These are phyloP conservation scores for Hirtodrosophila trivittata DNA, from an alignment of 2,888 invertebrate genomes.

Conservation along the genomic window DNA sequence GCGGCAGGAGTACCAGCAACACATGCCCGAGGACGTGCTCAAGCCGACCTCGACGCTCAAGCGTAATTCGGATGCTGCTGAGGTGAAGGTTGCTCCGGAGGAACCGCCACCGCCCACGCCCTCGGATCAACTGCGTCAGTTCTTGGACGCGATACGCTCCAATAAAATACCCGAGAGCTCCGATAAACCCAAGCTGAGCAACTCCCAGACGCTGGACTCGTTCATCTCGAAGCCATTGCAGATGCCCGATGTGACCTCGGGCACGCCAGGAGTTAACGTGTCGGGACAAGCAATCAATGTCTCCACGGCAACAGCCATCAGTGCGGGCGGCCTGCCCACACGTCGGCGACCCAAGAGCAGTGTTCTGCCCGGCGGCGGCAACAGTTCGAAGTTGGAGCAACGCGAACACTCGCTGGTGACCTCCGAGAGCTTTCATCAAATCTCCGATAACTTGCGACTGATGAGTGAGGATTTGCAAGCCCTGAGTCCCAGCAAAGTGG, in stretches of 20 bases:
- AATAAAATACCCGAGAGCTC: slow-evolving; percentile 82
- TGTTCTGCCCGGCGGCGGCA: slow-evolving; percentile 38
- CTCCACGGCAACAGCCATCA: slow-evolving; percentile 5
- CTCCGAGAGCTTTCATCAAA: slow-evolving; percentile 83
- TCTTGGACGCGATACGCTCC: slow-evolving; percentile 83
- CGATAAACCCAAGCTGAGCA: slow-evolving; percentile 78
- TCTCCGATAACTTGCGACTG: slow-evolving; percentile 83
- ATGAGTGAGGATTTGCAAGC: slow-evolving; percentile 84
- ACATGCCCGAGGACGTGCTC: slow-evolving; percentile 81
- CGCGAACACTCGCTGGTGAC: slow-evolving; percentile 81
- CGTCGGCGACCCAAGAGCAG: slow-evolving; percentile 71
- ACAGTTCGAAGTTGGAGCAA: slow-evolving; percentile 64
- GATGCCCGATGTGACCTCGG: slow-evolving; percentile 81
- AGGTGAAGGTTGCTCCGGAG: slow-evolving; percentile 1
- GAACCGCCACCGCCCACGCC: slow-evolving; percentile 80
- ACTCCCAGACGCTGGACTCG: slow-evolving; percentile 79
- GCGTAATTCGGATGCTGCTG: slow-evolving; percentile 21
- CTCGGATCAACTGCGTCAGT: slow-evolving; percentile 83
- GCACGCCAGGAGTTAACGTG: slow-evolving; percentile 63
- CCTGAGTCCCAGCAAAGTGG: slow-evolving; percentile 80
- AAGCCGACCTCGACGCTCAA: slow-evolving; percentile 62
- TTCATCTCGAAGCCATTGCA: slow-evolving; percentile 81
- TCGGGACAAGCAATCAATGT: background rate
- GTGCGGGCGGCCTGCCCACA: slow-evolving; percentile 45
- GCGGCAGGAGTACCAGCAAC: slow-evolving; percentile 81